Percentiles rank a stretch among this genome's conserved stretches.
Evolutionary conservation across 2,797 vertebrate species (phyloP).

Genomic region (Falco rusticolus): DNA sequence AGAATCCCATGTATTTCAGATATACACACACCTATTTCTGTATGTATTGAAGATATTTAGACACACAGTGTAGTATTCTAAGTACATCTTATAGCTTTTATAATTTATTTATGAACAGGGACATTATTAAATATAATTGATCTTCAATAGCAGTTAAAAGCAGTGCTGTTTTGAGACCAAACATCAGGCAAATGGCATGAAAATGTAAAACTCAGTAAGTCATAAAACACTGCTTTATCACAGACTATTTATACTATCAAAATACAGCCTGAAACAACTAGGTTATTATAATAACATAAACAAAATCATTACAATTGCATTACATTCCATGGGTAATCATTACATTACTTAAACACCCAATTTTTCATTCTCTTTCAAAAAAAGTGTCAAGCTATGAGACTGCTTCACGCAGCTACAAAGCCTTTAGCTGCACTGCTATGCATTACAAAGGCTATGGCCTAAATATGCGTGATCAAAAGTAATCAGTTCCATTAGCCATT

Average conservation of each 20-base stretch:
- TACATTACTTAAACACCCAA: background rate
- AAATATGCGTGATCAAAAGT: rapidly evolving
- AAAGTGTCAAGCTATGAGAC: background rate
- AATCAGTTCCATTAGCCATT: background rate
- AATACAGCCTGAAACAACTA: slow-evolving; percentile 26
- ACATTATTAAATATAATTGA: slow-evolving; percentile 78
- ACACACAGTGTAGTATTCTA: slow-evolving; percentile 59
- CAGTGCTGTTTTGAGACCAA: slow-evolving; percentile 72
- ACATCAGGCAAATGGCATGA: slow-evolving; percentile 70
- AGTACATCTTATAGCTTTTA: slow-evolving; percentile 56
- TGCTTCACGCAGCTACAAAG: background rate
- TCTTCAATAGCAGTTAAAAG: slow-evolving; percentile 73
- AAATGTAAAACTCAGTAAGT: slow-evolving; percentile 66
- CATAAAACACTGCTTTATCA: slow-evolving; percentile 58
- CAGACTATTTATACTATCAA: slow-evolving; percentile 54
- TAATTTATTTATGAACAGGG: slow-evolving; percentile 74
- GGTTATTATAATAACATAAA: slow-evolving; percentile 33
- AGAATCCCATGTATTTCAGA: background rate
- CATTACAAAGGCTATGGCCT: background rate
- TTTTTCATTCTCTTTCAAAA: background rate
- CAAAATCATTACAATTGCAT: background rate
- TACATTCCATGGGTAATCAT: background rate
- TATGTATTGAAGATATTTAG: slow-evolving; percentile 57
- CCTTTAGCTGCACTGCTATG: background rate
- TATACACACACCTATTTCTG: slow-evolving; percentile 5